Percentiles rank a stretch among this genome's conserved stretches.
These are phyloP conservation scores for Pan paniscus DNA, from an alignment of 2,113 vertebrate genomes.

Conservation along the genomic window DNA sequence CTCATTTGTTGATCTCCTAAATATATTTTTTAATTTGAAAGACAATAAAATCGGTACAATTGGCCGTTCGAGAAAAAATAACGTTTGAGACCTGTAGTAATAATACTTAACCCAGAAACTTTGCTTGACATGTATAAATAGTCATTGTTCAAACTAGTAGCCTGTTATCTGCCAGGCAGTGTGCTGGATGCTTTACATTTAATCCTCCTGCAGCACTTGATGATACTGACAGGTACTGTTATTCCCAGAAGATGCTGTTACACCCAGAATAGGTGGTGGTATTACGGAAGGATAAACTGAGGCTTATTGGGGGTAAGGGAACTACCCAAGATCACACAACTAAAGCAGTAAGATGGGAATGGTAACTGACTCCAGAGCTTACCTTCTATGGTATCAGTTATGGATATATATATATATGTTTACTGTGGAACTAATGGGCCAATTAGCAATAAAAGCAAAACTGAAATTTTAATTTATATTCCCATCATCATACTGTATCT, in stretches of 20 bases:
- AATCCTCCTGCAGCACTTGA: not conserved
- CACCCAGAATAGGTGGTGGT: not conserved
- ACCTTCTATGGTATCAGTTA: not conserved
- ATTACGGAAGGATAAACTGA: constrained; percentile 6
- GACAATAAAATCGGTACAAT: not conserved
- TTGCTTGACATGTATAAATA: not conserved
- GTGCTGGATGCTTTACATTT: not conserved
- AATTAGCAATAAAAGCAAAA: not conserved
- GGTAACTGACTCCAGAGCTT: not conserved
- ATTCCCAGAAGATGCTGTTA: not conserved
- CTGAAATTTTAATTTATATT: constrained; percentile 8
- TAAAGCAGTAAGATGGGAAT: not conserved
- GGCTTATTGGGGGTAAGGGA: not conserved
- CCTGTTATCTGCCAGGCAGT: not conserved
- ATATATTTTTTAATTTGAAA: constrained; percentile 6
- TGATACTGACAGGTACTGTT: not conserved
- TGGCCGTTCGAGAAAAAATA: not conserved
- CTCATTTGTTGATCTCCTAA: not conserved
- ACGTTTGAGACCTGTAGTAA: constrained; percentile 17
- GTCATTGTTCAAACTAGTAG: not conserved
- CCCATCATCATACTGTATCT: not conserved
- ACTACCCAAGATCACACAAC: not conserved
- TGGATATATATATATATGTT: not conserved
- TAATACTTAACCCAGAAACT: constrained; percentile 21
- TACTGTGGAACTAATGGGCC: constrained; percentile 18